Evolutionary conservation across 2,888 invertebrate species (phyloP).

Genomic region (Chrysopilus asiliformis): DNA sequence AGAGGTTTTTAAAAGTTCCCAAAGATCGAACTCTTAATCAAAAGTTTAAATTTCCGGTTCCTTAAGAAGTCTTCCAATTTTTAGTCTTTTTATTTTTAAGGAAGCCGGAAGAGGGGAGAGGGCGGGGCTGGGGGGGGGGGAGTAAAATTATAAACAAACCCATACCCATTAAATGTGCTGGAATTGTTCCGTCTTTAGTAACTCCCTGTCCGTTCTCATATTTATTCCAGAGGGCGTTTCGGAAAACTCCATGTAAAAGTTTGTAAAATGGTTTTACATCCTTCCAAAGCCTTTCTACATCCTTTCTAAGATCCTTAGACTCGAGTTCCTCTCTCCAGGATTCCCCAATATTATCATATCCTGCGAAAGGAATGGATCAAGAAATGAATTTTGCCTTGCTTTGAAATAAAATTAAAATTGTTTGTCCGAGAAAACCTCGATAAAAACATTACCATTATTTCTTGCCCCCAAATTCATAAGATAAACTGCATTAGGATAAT

Average conservation of each 20-base stretch:
- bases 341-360: conserved; percentile 48
- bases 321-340: conserved; percentile 54
- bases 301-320: conserved; percentile 40
- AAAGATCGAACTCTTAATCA: too few species aligned
- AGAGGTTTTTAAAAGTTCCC: too few species aligned
- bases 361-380: conserved; percentile 30
- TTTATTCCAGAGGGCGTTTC: conserved; percentile 40
- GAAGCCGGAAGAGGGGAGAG: not conserved
- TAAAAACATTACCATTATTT: conserved; percentile 53
- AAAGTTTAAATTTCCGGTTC: too few species aligned
- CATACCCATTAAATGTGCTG: conserved; percentile 54
- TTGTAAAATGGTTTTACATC: conserved; percentile 50
- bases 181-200: conserved; percentile 48
- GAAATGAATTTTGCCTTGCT: not conserved
- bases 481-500: conserved; percentile 41
- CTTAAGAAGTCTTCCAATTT: too few species aligned
- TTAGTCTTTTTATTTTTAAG: not conserved
- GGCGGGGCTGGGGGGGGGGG: not conserved
- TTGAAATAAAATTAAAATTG: not conserved
- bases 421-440: not conserved
- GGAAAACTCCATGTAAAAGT: conserved; percentile 57
- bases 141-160: not conserved
- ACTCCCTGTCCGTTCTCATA: conserved; percentile 42
- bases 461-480: conserved; percentile 50
- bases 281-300: conserved; percentile 42